These are phyloP conservation scores for Canis aureus DNA, from an alignment of 2,113 vertebrate genomes.

Conservation along the genomic window DNA sequence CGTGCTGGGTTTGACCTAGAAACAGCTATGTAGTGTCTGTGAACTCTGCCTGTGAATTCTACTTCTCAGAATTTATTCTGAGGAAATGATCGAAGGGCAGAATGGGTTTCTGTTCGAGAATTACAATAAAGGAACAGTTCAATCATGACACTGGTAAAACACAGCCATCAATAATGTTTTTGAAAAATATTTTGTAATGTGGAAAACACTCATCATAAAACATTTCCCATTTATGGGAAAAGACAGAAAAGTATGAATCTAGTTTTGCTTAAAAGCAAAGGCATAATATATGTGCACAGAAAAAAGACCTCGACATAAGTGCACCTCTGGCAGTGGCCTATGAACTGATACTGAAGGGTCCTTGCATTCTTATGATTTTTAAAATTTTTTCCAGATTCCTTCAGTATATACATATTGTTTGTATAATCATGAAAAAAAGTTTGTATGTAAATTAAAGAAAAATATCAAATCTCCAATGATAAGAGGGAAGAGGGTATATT, in stretches of 20 bases:
- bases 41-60: too few species aligned
- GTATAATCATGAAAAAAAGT: neutral
- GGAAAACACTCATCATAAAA: neutral
- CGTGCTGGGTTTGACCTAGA: neutral
- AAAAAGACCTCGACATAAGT: neutral
- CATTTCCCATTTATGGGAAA: neutral
- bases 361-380: neutral
- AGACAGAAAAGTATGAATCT: neutral
- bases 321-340: neutral
- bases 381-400: neutral
- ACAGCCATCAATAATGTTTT: neutral
- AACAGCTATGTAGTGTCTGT: neutral
- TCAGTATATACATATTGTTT: neutral
- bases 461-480: neutral
- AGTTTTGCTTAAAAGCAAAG: neutral
- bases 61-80: neutral
- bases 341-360: neutral
- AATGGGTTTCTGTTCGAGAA: neutral
- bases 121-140: neutral
- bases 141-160: neutral
- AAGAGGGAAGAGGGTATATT: neutral
- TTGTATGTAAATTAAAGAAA: conserved; percentile 4
- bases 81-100: neutral
- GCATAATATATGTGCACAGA: neutral
- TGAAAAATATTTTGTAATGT: neutral